Percentiles rank a stretch among this genome's conserved stretches.
Conservation (phyloP, 1,140 invertebrate genomes). For the Heliconius hewitsoni region DNA sequence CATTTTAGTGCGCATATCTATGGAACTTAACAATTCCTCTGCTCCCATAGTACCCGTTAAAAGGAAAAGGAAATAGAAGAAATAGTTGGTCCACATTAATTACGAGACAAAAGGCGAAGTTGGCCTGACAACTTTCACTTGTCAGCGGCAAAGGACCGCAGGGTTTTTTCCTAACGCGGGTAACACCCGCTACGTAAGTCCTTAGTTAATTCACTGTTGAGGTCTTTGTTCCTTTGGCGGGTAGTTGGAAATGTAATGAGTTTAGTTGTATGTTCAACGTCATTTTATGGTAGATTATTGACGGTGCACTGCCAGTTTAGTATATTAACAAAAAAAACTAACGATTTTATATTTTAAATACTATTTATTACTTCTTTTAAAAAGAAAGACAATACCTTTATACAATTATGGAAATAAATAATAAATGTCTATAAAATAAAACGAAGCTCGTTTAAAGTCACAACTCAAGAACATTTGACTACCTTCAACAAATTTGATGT, state of each 20-base stretch:
- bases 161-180: slow-evolving; percentile 35
- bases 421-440: too few species aligned
- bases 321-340: too few species aligned
- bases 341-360: too few species aligned
- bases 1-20: slow-evolving; percentile 20
- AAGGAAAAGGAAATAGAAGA: slow-evolving; percentile 28
- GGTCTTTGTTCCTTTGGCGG: slow-evolving; percentile 24
- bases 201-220: slow-evolving; percentile 30
- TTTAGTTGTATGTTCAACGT: background rate
- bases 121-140: slow-evolving; percentile 35
- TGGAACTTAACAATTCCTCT: slow-evolving; percentile 13
- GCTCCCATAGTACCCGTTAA: slow-evolving; percentile 20
- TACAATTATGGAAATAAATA: too few species aligned
- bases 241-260: slow-evolving; percentile 2
- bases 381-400: too few species aligned
- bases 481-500: background rate
- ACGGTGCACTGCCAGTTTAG: too few species aligned
- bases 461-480: background rate
- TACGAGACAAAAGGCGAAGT: slow-evolving; percentile 34
- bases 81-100: slow-evolving; percentile 32
- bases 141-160: slow-evolving; percentile 28
- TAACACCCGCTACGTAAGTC: slow-evolving; percentile 29
- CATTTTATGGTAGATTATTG: too few species aligned
- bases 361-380: too few species aligned
- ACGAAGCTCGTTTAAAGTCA: background rate